Base-by-base conservation (phyloP, 2,113 vertebrate genomes). In the Sapayoa aenigma region DNA sequence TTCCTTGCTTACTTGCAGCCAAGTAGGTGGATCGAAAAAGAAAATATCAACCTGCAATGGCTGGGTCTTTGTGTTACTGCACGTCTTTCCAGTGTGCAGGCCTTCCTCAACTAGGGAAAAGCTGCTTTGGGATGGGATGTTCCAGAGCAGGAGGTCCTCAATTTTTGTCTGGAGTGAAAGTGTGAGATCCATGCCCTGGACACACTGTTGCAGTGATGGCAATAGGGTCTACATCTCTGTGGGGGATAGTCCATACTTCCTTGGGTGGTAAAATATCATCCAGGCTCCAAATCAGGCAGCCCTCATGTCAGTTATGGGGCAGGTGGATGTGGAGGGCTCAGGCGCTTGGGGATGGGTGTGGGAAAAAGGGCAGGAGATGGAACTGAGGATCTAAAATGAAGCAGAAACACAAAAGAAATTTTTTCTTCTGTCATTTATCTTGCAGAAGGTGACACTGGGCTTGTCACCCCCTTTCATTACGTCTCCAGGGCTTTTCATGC, bases 401-500 rank as follows among this genome's bases (percentile, higher is more conserved):
- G 84, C 74, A 92, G 93, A 83, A 95, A 67, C 49, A 74, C 84
- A 96, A 82, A 88, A 68, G 41, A 42, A 87, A 74, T 58, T 41
- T 89, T 73, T 39, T 50, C 81, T 92, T 68, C 74, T 15, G 7
- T 87, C 68, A 47, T 63, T 94, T 60, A 39, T 42, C 89, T 89
- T 87, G 44, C 92, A 95, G 87, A 92, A 92, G 77, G 91, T 96
- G 95, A 88, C 86, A 89, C 93, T 14, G 69, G 84, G 90, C 88
- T 74, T 91, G 80, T 91, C 96, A 97, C 96, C 69, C 95, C 85
- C 83, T 92, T 94, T 95, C 95, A 97, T 83, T 94, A 90, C 9
- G 12, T 97, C 89, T 90, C 91, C 84, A 76, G 91, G 92, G 96
- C 90, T 95, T 97, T 97, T 97, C 91, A 97, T 97, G 96, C 96